These are phyloP conservation scores for Drosophila pallidifrons DNA, from an alignment of 1,140 invertebrate genomes.

Conservation along the genomic window DNA sequence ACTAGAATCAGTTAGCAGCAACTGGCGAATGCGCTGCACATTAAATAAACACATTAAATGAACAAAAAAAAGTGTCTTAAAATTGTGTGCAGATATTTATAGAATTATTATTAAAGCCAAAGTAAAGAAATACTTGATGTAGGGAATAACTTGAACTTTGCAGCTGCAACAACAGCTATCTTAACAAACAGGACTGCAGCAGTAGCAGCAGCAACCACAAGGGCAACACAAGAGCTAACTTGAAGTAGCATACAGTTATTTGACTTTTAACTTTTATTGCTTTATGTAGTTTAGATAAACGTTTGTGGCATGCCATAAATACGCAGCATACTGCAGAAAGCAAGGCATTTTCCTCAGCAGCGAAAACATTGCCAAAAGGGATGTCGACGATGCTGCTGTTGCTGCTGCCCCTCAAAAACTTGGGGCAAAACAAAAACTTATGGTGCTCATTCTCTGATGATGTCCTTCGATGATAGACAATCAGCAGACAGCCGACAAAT, in stretches of 20 bases:
- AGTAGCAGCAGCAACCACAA: conserved; percentile 45
- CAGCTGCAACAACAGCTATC: conserved; percentile 3
- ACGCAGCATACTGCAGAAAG: conserved; percentile 56
- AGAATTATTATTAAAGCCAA: no score
- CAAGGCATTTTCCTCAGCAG: conserved; percentile 30
- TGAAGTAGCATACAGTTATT: conserved; percentile 72
- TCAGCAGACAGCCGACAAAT: conserved; percentile 53
- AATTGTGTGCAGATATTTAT: no score
- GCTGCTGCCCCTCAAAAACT: conserved; percentile 7
- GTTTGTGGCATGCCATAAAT: conserved; percentile 82
- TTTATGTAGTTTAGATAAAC: conserved; percentile 83
- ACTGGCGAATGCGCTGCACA: conserved; percentile 26
- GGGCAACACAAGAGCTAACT: conserved; percentile 18
- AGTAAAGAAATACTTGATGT: no score
- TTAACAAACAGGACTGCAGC: conserved; percentile 26
- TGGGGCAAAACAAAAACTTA: conserved; percentile 24
- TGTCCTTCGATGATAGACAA: conserved; percentile 80
- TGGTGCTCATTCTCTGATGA: conserved; percentile 32
- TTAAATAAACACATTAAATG: no score
- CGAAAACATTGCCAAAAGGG: conserved; percentile 56
- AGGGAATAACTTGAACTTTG: no score
- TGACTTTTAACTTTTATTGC: conserved; percentile 83
- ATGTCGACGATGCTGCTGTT: conserved; percentile 22
- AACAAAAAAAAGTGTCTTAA: no score
- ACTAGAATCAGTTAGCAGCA: conserved; percentile 13